Evolutionary conservation across 2,113 vertebrate genomes (phyloP).

Genomic region (Panthera tigris): DNA sequence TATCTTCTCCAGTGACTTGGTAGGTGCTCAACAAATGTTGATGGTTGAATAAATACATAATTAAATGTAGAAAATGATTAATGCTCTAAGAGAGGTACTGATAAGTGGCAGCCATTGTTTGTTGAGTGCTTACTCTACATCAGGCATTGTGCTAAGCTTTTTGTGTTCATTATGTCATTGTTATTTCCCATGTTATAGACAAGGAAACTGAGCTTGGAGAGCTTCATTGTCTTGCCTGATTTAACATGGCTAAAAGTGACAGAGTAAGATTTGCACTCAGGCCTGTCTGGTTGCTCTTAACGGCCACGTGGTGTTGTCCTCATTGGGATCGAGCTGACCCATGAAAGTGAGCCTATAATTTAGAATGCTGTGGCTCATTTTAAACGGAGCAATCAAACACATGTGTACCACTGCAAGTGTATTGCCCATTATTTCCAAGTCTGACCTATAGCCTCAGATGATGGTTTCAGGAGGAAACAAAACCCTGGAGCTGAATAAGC

Average conservation of each 20-base stretch:
- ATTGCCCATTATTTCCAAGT: neutral
- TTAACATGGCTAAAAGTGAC: neutral
- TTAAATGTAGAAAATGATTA: neutral
- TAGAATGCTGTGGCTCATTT: neutral
- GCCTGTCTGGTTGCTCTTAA: neutral
- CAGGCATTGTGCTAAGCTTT: neutral
- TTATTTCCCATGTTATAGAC: neutral
- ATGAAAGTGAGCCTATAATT: neutral
- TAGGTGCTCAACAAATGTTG: neutral
- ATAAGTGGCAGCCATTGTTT: neutral
- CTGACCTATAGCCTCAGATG: neutral
- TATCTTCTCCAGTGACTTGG: neutral
- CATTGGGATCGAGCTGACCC: neutral
- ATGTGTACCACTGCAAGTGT: neutral
- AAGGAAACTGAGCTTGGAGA: neutral
- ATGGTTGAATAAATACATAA: neutral
- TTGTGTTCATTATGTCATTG: neutral
- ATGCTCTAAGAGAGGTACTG: neutral
- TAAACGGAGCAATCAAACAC: neutral
- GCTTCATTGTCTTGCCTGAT: neutral
- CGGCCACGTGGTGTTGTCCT: neutral
- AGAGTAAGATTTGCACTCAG: neutral
- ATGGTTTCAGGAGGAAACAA: neutral
- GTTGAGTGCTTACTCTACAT: fast-evolving
- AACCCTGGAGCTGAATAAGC: neutral